Evolutionary conservation across 2,888 invertebrate species (phyloP), one percentile per base, ranked within the genome.

Genomic region (Panzeria rudis): DNA sequence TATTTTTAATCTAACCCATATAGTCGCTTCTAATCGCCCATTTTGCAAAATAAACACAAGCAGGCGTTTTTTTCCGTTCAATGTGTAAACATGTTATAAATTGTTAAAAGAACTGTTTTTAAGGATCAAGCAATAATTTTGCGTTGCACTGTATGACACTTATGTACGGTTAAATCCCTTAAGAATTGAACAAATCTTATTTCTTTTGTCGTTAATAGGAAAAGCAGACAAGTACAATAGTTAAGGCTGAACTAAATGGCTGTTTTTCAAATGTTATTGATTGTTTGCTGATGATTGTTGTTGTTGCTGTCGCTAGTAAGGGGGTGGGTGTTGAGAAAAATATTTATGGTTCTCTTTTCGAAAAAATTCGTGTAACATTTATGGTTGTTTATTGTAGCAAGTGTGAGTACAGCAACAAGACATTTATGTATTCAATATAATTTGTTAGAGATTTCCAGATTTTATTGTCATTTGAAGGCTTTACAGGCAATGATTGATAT

Each of bases 391-490:
- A 0, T 15, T 1, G 3, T 6, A 61, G 23, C 3, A 77, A 35
- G 17, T 23, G 50, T 11, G 13, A 50, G 0, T n/a, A 23, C 17
- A 44, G 25, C 17, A 44, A 3, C 9, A 8, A 32, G 13, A 38
- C 13, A 25, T 52, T 75, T 52, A 44, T 62, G n/a, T 75, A 25
- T 38, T 38, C 38, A 25, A 56, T 68, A 50, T 50, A 47, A 50
- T 68, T 59, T 69, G 25, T 29, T 13, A 68, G 29, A 47, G 9
- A 50, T 38, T 77, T 77, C 11, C 59, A 47, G 50, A 77, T 68
- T 50, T 68, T 66, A 56, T 56, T 68, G n/a, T 23, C 66, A 29
- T 41, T 52, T 41, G 8, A 29, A 52, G 41, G 35, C 20, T 38
- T 62, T 20, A 6, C 9, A 29, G 20, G 41, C 29, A 41, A 54